phyloP scores from a whole-genome alignment of 2,888 invertebrate genomes.

The Lysandra bellargus region DNA sequence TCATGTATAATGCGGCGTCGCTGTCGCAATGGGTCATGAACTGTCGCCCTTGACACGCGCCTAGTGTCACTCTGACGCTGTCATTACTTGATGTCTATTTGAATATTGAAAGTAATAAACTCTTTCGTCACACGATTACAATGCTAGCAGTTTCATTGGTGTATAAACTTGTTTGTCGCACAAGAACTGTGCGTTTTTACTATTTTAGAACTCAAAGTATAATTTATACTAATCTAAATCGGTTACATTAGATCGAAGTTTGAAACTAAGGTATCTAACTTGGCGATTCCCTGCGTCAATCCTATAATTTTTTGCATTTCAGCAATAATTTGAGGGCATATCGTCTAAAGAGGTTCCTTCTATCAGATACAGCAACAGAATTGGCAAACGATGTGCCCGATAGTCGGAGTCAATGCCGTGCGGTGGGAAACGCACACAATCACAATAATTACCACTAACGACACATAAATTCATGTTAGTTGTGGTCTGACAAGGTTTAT shows the following conservation, averaged over 20 bases:
- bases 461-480: conserved; percentile 1
- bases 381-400: conserved; percentile 18
- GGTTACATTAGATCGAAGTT: too few relatives aligned
- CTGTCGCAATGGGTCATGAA: conserved; percentile 53
- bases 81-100: neutral
- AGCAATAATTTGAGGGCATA: neutral
- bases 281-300: neutral
- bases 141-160: neutral
- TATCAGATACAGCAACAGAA: neutral
- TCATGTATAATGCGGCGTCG: conserved; percentile 9
- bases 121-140: neutral
- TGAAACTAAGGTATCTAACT: too few relatives aligned
- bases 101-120: neutral
- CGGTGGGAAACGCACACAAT: conserved; percentile 26
- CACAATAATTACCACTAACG: conserved; percentile 15
- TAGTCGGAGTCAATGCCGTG: conserved; percentile 11
- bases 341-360: neutral
- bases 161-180: neutral
- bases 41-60: conserved; percentile 67
- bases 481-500: conserved; percentile 10
- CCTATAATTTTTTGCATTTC: neutral
- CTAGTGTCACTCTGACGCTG: conserved; percentile 16
- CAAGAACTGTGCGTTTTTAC: too few relatives aligned
- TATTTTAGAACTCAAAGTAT: too few relatives aligned
- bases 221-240: too few relatives aligned